These are phyloP conservation scores for Menidia beryllina DNA, from an alignment of 2,113 vertebrate genomes.

Conservation along the genomic window DNA sequence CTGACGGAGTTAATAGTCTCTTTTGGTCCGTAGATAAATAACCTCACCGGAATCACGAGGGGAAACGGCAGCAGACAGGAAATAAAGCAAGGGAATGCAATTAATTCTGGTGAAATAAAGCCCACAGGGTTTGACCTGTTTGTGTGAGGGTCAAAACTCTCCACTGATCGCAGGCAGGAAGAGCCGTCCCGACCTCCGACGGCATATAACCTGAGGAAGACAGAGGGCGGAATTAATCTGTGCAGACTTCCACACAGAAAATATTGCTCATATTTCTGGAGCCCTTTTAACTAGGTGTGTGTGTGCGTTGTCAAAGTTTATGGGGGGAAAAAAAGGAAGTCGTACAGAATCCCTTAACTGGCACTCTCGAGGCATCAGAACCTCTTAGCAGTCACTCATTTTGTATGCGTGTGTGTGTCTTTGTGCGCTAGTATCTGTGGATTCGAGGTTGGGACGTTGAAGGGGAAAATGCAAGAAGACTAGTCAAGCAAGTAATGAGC, in stretches of 20 bases:
- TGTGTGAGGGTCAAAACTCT: constrained; percentile 98
- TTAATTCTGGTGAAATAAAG: constrained; percentile 45
- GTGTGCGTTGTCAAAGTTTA: constrained; percentile 19
- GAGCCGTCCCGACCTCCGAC: constrained; percentile 98
- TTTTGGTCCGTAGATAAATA: constrained; percentile 54
- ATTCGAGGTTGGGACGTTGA: constrained; percentile 27
- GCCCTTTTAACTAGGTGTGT: constrained; percentile 40
- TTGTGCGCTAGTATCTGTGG: constrained; percentile 7
- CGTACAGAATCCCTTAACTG: constrained; percentile 51
- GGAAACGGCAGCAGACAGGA: constrained; percentile 24
- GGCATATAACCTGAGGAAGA: constrained; percentile 89
- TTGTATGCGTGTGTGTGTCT: constrained; percentile 5
- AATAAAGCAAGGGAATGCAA: constrained; percentile 31
- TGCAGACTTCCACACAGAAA: constrained; percentile 23
- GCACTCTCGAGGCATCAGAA: constrained; percentile 40
- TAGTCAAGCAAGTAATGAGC: constrained; percentile 71
- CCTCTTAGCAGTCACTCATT: constrained; percentile 16
- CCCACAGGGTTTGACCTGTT: constrained; percentile 84
- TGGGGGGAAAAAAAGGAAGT: constrained; percentile 25
- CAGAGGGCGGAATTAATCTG: constrained; percentile 21
- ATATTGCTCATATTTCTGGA: constrained; percentile 3
- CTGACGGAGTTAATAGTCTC: constrained; percentile 37
- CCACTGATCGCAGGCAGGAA: constrained; percentile 96
- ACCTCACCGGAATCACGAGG: constrained; percentile 19
- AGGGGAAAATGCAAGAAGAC: constrained; percentile 34